Evolutionary conservation across 2,888 invertebrate species (phyloP).

Genomic region (Marronus borbonicus): DNA sequence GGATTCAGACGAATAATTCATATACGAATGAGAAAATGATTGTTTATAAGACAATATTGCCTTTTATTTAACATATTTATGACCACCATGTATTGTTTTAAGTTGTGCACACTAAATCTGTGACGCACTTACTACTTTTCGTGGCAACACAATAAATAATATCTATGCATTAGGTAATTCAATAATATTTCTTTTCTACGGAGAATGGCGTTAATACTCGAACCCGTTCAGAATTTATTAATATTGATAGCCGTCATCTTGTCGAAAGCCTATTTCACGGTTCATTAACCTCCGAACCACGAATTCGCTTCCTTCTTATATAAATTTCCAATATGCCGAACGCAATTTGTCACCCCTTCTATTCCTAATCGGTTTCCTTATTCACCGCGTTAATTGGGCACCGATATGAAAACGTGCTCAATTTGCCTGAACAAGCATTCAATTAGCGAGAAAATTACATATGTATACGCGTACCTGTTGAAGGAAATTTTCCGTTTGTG

Average conservation of each 20-base stretch:
- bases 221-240: constrained; percentile 1
- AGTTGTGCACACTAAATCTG: too few species aligned
- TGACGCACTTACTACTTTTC: too few species aligned
- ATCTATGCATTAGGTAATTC: neutral
- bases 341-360: constrained; percentile 38
- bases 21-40: too few species aligned
- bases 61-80: too few species aligned
- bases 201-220: neutral
- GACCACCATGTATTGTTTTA: too few species aligned
- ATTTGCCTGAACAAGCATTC: constrained; percentile 21
- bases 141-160: too few species aligned
- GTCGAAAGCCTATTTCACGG: constrained; percentile 16
- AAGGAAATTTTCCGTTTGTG: too few species aligned
- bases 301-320: constrained; percentile 15
- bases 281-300: constrained; percentile 32
- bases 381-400: constrained; percentile 23
- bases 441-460: constrained; percentile 29
- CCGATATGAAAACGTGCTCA: constrained; percentile 16
- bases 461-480: neutral
- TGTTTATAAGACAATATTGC: too few species aligned
- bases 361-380: constrained; percentile 27
- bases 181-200: neutral
- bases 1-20: too few species aligned
- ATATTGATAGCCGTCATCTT: constrained; percentile 11
- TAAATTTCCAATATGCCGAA: constrained; percentile 29